Base-by-base conservation (phyloP, 2,113 vertebrate genomes). In the Scomber colias region DNA sequence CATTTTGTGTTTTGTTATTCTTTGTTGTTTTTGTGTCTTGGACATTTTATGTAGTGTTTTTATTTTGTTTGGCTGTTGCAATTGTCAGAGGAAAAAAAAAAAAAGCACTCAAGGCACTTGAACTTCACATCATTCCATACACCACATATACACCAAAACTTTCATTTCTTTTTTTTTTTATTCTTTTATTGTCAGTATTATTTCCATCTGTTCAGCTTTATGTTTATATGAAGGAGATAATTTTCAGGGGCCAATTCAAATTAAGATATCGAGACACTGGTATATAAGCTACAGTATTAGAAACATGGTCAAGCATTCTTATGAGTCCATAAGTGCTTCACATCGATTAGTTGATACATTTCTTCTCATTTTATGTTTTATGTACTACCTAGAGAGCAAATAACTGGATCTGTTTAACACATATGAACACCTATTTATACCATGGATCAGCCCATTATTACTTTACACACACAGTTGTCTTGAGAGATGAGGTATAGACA, bases 131-230 rank as follows among this genome's bases (percentile, higher is more conserved):
- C 73, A 79, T 75, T 81, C 71, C 64, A 69, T 35, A 79, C 70
- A 86, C 30, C 62, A 60, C 14, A 13, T 69, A 48, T 81, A 81
- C 77, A 81, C 77, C 72, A 83, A 72, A 83, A 72, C 79, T 89
- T 83, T 73, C 5, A 3, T 49, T 40, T 24, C 2, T 31, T 27
- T 35, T 27, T 63, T 56, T 80, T 83, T 64, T 63, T 49, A 73
- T 53, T 84, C 31, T 82, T 67, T 77, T 57, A 62, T 79, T 56
- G 77, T 91, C 90, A 92, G 89, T 93, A 90, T 94, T 93, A 91
- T 82, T 71, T 82, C 68, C 60, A 79, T 40, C 72, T 77, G 62
- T 86, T 80, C 59, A 65, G 54, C 69, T 71, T 44, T 61, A 45
- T 66, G 66, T 84, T 73, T 44, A 86, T 81, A 77, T 88, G 88